Evolutionary conservation across 37 sponge, comb jelly and placozoan species (phyloP).

Genomic region (Agelas oroides): DNA sequence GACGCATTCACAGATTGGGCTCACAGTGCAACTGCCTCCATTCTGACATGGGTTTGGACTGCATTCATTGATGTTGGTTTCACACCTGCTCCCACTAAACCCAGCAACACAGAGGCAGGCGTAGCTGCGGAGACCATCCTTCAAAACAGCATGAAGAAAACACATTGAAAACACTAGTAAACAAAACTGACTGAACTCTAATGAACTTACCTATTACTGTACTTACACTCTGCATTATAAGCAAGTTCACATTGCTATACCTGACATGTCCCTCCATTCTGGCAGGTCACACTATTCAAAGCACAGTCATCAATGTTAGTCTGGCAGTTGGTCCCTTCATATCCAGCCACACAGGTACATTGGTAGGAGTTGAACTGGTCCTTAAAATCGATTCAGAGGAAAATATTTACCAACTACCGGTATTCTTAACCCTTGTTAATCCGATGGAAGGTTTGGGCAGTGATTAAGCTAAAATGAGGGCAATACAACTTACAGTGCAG

Average conservation of each 20-base stretch:
- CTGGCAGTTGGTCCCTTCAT: background rate
- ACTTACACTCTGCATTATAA: background rate
- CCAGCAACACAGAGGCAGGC: background rate
- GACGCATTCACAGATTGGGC: background rate
- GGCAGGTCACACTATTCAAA: no score
- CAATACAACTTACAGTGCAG: no score
- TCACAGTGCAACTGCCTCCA: background rate
- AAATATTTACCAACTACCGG: no score
- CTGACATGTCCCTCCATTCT: background rate
- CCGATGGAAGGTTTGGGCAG: no score
- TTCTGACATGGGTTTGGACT: background rate
- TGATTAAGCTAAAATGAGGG: no score
- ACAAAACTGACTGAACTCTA: no score
- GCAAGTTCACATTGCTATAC: background rate
- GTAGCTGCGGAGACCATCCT: background rate
- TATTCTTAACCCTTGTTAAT: no score
- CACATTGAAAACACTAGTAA: no score
- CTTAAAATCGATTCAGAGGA: no score
- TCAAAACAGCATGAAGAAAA: background rate
- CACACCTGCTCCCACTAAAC: constrained; percentile 8
- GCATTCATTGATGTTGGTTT: constrained; percentile 1
- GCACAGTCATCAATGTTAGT: background rate
- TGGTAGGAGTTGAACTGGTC: no score
- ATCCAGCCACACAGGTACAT: no score
- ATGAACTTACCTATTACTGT: no score